phyloP scores from a whole-genome alignment of 2,797 vertebrate species.

The Acanthiza pusilla region DNA sequence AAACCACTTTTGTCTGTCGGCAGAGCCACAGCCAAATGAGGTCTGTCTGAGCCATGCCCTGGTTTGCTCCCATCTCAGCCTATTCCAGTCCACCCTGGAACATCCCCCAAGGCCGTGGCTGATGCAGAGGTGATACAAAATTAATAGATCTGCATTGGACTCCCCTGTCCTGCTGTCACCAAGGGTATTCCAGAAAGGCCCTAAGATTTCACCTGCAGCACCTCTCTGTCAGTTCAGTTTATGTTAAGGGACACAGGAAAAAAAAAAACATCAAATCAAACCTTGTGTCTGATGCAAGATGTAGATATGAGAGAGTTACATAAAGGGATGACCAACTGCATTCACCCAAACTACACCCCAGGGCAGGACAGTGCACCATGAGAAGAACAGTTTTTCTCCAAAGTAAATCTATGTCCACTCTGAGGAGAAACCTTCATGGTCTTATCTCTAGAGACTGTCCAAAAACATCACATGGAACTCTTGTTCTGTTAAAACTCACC shows the following conservation, averaged over 20 bases:
- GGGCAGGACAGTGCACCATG: background rate
- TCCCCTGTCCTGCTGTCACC: background rate
- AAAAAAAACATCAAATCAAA: background rate
- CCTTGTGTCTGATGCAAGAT: background rate
- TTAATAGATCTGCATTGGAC: conserved; percentile 6
- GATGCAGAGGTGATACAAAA: conserved; percentile 39
- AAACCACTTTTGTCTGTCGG: background rate
- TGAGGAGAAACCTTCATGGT: background rate
- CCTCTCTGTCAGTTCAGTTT: conserved; percentile 12
- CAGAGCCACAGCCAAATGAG: conserved; percentile 37
- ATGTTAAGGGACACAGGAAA: background rate
- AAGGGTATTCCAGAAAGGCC: background rate
- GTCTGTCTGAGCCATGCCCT: conserved; percentile 15
- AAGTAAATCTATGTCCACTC: background rate
- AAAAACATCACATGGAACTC: background rate
- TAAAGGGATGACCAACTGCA: background rate
- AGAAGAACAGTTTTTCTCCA: background rate
- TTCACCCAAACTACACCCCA: background rate
- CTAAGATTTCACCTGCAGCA: background rate
- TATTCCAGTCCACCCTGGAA: conserved; percentile 29
- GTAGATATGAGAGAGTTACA: background rate
- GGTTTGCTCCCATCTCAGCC: conserved; percentile 28
- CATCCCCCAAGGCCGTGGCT: background rate
- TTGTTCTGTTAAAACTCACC: conserved; percentile 14
- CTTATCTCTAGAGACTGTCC: background rate